These are phyloP conservation scores for Drosophila lacteicornis DNA, from an alignment of 1,140 invertebrate genomes.

Conservation along the genomic window DNA sequence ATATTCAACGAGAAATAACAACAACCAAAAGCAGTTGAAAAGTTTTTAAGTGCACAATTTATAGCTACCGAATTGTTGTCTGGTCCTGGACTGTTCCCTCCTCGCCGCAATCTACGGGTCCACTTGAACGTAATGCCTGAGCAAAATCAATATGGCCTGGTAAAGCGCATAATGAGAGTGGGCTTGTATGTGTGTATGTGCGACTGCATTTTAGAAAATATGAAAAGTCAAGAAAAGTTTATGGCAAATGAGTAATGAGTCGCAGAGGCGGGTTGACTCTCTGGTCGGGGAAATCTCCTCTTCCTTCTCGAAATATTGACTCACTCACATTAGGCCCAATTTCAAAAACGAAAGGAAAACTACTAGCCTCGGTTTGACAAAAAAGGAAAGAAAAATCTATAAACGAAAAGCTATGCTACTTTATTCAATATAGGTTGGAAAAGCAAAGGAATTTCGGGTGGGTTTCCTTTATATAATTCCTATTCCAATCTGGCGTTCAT, in stretches of 20 bases:
- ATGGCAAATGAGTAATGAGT: conserved; percentile 81
- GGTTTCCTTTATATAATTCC: neutral
- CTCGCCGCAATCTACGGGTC: conserved; percentile 17
- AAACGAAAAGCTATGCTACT: neutral
- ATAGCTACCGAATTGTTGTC: conserved; percentile 76
- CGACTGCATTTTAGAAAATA: conserved; percentile 73
- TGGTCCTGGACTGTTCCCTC: conserved; percentile 30
- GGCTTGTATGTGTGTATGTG: conserved; percentile 24
- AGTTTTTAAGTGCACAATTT: conserved; percentile 82
- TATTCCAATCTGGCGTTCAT: too few species aligned
- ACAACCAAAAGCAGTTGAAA: conserved; percentile 61
- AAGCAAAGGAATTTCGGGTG: neutral
- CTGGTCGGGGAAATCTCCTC: conserved; percentile 16
- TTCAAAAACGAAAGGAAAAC: conserved; percentile 23
- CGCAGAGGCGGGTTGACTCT: conserved; percentile 62
- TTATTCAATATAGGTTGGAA: neutral
- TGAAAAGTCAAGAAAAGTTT: conserved; percentile 80
- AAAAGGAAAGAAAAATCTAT: neutral
- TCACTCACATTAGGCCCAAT: conserved; percentile 4
- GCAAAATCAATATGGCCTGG: conserved; percentile 70
- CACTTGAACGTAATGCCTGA: conserved; percentile 62
- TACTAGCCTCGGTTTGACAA: neutral
- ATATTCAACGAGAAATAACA: conserved; percentile 44
- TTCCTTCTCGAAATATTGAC: neutral
- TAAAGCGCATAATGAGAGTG: conserved; percentile 58